phyloP scores from a whole-genome alignment of 2,113 vertebrate species.

The Heptranchias perlo region DNA sequence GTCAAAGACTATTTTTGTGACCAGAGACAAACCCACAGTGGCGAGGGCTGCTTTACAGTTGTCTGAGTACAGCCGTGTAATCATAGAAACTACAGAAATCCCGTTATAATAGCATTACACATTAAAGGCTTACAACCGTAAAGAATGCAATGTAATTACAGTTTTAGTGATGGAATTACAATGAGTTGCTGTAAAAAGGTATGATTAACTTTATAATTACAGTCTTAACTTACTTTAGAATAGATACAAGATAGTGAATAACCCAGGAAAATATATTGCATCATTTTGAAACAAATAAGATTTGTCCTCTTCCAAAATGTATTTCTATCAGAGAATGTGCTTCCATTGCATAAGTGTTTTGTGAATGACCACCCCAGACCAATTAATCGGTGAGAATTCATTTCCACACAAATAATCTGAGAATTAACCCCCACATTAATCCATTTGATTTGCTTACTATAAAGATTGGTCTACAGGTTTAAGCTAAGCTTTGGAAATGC shows the following conservation, averaged over 20 bases:
- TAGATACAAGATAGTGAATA: neutral
- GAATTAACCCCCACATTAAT: neutral
- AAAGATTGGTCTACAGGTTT: neutral
- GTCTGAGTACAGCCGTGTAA: neutral
- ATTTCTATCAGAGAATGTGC: neutral
- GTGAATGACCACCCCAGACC: neutral
- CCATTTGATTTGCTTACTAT: neutral
- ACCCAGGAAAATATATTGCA: neutral
- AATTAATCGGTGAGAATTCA: neutral
- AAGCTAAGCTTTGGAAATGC: neutral
- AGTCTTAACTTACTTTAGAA: neutral
- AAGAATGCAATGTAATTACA: neutral
- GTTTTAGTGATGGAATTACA: neutral
- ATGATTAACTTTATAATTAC: neutral
- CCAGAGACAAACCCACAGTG: neutral
- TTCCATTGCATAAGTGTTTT: neutral
- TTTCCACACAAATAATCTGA: neutral
- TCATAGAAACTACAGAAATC: neutral
- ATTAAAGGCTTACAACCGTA: neutral
- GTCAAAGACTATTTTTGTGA: neutral
- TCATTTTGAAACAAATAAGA: neutral
- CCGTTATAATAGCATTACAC: neutral
- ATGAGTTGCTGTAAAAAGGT: conserved; percentile 14
- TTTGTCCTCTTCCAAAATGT: neutral
- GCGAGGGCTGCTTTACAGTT: neutral